Percentiles rank a stretch among this genome's conserved stretches.
Evolutionary conservation across 2,797 vertebrate genomes (phyloP).

Genomic region (Squalus acanthias): DNA sequence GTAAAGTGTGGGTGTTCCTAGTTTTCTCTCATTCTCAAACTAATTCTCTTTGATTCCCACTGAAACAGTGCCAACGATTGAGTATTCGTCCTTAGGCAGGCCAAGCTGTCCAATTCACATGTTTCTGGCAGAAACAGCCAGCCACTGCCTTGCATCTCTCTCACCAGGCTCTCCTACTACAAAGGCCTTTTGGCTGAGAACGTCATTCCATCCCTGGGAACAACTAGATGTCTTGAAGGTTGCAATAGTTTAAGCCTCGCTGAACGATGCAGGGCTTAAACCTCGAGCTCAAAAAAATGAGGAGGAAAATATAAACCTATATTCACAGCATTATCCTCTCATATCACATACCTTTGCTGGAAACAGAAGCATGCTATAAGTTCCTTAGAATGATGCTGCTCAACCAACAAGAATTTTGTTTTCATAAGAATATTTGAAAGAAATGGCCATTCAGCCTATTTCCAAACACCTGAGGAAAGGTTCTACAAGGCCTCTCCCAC

Average conservation of each 20-base stretch:
- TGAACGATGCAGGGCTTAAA: fast-evolving
- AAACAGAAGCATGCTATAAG: background rate
- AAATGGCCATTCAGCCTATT: background rate
- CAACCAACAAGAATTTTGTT: background rate
- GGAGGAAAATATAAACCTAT: background rate
- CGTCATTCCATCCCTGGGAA: background rate
- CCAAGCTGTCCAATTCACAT: slow-evolving; percentile 44
- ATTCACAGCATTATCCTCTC: background rate
- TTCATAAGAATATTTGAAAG: background rate
- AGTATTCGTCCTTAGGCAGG: slow-evolving; percentile 41
- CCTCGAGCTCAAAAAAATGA: fast-evolving
- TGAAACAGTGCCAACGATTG: slow-evolving; percentile 44
- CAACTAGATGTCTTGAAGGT: fast-evolving
- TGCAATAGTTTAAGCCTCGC: background rate
- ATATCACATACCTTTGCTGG: background rate
- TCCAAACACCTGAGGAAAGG: background rate
- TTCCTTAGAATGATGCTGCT: background rate
- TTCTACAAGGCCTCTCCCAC: background rate
- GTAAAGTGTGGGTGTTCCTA: background rate
- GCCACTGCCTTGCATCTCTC: slow-evolving; percentile 38
- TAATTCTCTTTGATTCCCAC: slow-evolving; percentile 41
- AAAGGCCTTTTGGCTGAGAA: background rate
- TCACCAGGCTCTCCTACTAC: background rate
- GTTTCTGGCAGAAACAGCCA: slow-evolving; percentile 35
- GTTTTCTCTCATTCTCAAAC: background rate